These are phyloP conservation scores for Lithophane ornitopus DNA, from an alignment of 2,888 invertebrate genomes.

Conservation along the genomic window DNA sequence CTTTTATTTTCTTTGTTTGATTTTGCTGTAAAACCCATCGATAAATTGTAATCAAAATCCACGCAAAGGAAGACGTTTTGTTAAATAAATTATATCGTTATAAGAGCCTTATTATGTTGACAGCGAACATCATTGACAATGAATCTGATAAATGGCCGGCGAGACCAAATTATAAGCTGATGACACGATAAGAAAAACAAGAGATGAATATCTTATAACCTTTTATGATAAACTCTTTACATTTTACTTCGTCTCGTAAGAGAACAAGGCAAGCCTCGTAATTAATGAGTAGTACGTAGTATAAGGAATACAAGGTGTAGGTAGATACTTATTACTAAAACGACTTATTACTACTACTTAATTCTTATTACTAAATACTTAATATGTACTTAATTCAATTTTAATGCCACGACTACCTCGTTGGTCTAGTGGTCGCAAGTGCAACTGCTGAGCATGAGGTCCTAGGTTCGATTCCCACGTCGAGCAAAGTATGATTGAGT, in stretches of 20 bases:
- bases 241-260: slow-evolving; percentile 35
- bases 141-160: slow-evolving; percentile 59
- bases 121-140: slow-evolving; percentile 61
- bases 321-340: too few relatives aligned
- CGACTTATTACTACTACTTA: too few relatives aligned
- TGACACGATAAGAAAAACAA: slow-evolving; percentile 61
- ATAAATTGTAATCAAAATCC: slow-evolving; percentile 6
- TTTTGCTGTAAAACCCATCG: neutral
- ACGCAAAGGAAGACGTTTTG: slow-evolving; percentile 2
- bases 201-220: slow-evolving; percentile 53
- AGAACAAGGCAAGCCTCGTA: slow-evolving; percentile 28
- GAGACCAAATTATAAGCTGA: slow-evolving; percentile 59
- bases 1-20: too few relatives aligned
- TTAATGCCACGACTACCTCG: too few relatives aligned
- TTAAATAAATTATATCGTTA: slow-evolving; percentile 32
- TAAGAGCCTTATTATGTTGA: slow-evolving; percentile 47
- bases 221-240: slow-evolving; percentile 52
- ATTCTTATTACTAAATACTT: too few relatives aligned
- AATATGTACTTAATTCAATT: slow-evolving; percentile 11
- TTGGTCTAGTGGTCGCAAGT: neutral
- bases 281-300: slow-evolving; percentile 37
- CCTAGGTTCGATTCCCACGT: neutral
- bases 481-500: neutral
- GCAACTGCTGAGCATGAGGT: neutral
- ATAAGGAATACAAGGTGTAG: slow-evolving; percentile 4